Base-by-base conservation (phyloP, 1,140 invertebrate species). In the Kradibia gibbosae region DNA sequence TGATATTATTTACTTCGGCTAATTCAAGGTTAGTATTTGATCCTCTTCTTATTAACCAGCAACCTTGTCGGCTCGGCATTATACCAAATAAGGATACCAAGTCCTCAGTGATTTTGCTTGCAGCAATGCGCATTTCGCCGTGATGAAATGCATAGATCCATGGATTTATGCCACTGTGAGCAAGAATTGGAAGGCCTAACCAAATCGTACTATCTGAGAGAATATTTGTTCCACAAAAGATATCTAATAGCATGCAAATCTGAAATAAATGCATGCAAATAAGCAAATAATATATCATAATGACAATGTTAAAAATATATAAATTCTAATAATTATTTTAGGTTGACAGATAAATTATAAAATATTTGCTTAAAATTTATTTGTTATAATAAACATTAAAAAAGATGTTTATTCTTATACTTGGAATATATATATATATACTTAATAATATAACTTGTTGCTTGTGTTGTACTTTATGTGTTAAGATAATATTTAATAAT, bases 71-170 rank as follows among this genome's bases (percentile, higher is more conserved):
- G 28, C 87, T 90, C 20, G 89, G 89, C 22, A 88, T 91, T 34
- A 92, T 88, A 0, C 92, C 91, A 25, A 93, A 86, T 1, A 90
- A 80, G 0, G 88, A 88, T 0, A 93, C 87, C 8, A 92, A 60
- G 53, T 92, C 91, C 73, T 93, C 92, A 0, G 93, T 87, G 10
- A 94, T 92, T 70, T 93, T 91, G 3, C 92, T 90, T 3, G 94
- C 94, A 7, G 93, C 94, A 0, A 92, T 85, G 28, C 94, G 91
- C 85, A 95, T 93, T 84, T 95, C 94, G 0, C 92, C 92, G 82
- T 94, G 94, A 79, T 94, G 92, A 86, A 93, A 95, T 0, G 94
- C 94, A 84, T 95, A 95, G 15, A 95, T 91, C 94, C 94, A 95
- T 0, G 94, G 94, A 85, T 95, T 95, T 22, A 93, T 88, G 0